Evolutionary conservation across 2,888 invertebrate genomes (phyloP).

Genomic region (Argynnis bischoffii): DNA sequence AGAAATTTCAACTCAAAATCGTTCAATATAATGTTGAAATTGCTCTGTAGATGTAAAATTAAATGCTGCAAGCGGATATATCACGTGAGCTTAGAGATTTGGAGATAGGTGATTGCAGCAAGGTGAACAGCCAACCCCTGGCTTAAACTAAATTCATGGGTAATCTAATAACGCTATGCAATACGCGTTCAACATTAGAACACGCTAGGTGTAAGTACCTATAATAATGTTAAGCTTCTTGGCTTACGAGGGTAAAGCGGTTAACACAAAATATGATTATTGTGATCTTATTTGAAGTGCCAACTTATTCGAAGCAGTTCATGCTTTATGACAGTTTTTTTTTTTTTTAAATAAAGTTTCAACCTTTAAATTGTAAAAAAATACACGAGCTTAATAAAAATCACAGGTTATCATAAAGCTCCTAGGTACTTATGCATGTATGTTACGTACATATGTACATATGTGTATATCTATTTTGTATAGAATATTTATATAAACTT

Average conservation of each 20-base stretch:
- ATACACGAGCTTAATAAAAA: too few species aligned
- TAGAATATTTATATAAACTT: too few species aligned
- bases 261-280: constrained; percentile 1
- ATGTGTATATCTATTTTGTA: too few species aligned
- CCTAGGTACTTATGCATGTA: too few species aligned
- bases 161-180: constrained; percentile 32
- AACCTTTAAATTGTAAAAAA: too few species aligned
- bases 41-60: constrained; percentile 35
- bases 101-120: constrained; percentile 70
- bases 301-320: not conserved
- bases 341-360: too few species aligned
- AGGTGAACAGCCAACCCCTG: constrained; percentile 59
- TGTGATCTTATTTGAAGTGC: constrained; percentile 1
- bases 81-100: constrained; percentile 62
- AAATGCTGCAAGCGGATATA: constrained; percentile 63
- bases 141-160: constrained; percentile 38
- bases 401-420: too few species aligned
- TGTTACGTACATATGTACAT: too few species aligned
- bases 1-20: constrained; percentile 17
- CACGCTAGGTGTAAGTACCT: constrained; percentile 16
- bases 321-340: too few species aligned
- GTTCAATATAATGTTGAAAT: constrained; percentile 38
- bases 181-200: constrained; percentile 26
- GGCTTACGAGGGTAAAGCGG: not conserved
- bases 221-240: constrained; percentile 19